Percentiles rank a stretch among this genome's conserved stretches.
Evolutionary conservation across 2,888 invertebrate species (phyloP).

Genomic region (Cylindroiulus punctatus): DNA sequence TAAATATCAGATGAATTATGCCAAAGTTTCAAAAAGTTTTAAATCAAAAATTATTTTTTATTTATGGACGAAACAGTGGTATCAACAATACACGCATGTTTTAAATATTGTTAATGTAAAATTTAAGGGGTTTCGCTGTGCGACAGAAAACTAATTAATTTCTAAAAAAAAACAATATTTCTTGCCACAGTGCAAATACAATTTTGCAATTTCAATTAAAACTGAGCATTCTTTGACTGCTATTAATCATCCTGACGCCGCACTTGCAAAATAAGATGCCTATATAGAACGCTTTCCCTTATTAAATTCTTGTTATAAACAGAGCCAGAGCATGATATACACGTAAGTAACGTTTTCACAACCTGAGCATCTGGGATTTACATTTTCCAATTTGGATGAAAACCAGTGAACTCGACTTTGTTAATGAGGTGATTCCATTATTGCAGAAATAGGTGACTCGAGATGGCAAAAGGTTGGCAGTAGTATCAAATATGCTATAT

Average conservation of each 20-base stretch:
- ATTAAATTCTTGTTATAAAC: constrained; percentile 31
- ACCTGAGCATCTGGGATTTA: background rate
- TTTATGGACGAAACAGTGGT: background rate
- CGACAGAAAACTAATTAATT: background rate
- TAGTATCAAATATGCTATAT: background rate
- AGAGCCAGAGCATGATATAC: background rate
- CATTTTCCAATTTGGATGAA: constrained; percentile 20
- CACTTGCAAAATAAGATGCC: background rate
- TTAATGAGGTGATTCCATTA: constrained; percentile 40
- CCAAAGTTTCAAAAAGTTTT: too few species aligned
- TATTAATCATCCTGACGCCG: background rate
- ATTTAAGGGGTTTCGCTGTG: background rate
- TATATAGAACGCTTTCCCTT: constrained; percentile 5
- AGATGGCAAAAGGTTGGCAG: background rate
- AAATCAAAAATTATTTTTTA: too few species aligned
- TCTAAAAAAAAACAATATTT: background rate
- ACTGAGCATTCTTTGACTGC: constrained; percentile 1
- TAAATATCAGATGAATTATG: too few species aligned
- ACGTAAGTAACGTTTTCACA: background rate
- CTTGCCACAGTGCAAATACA: background rate
- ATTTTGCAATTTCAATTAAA: constrained; percentile 21
- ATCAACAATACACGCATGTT: background rate
- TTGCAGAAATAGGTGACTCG: background rate
- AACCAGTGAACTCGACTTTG: constrained; percentile 30
- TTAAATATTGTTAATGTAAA: background rate